Base-by-base conservation (phyloP, 2,113 vertebrate species). In the Tylochromis polylepis region DNA sequence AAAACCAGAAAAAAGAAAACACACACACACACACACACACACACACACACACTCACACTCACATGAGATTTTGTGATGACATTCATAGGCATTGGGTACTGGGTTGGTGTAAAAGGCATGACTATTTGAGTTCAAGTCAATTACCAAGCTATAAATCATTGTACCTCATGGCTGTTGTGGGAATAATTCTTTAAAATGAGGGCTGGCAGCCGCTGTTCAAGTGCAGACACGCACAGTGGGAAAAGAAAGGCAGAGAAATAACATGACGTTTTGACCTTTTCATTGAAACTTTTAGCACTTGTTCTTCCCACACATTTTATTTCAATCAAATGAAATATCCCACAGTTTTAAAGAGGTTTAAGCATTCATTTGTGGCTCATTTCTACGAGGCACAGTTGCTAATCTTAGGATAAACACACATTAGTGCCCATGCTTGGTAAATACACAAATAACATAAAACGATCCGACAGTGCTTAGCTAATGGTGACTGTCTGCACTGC, bases 231-330 rank as follows among this genome's bases (percentile, higher is more conserved):
- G 1, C 70, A 31, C 43, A 29, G 16, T 51, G 70, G 24, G 29
- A 24, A 65, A 15, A 24, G 31, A 75, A 81, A 56, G 11, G 9
- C 34, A 1, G 5, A 60, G 18, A 43, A 20, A 57, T 9, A 36
- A 79, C 15, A 75, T 29, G 8, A 81, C 0, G 1, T 78, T 78
- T 77, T 87, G 85, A 93, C 90, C 91, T 92, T 93, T 93, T 89
- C 12, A 51, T 18, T 20, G 18, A 83, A 31, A n/a, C 5, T 2
- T 83, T 84, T 22, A 84, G 38, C 31, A 70, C 78, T 57, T 4
- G 27, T 77, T 53, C 49, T 34, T 27, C 72, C 16, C 72, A 53
- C 72, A 77, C 72, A 77, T 53, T 89, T 90, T 88, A 85, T 88
- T 84, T 72, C 65, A 24, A 56, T 91, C 43, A 86, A 75, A 60